phyloP scores from a whole-genome alignment of 2,888 invertebrate species.

The Mesochorus sp. region DNA sequence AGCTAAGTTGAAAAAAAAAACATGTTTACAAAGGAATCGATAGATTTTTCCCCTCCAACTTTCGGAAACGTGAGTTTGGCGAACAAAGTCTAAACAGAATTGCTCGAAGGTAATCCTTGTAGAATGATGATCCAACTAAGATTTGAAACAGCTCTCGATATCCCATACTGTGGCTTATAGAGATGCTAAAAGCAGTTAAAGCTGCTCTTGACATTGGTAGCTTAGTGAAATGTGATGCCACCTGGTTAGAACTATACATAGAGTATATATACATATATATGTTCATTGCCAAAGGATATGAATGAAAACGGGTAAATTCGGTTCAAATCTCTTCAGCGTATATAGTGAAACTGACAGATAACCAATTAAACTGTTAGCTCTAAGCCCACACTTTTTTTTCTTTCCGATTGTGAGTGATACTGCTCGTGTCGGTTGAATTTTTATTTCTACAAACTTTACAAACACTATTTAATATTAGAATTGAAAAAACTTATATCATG shows the following conservation, averaged over 20 bases:
- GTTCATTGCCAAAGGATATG: slow-evolving; percentile 12
- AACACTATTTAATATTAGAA: no score
- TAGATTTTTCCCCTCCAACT: background rate
- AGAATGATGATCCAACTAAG: slow-evolving; percentile 27
- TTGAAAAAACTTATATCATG: no score
- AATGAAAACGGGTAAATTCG: slow-evolving; percentile 2
- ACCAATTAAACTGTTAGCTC: slow-evolving; percentile 28
- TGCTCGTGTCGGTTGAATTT: slow-evolving; percentile 7
- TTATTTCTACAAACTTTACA: no score
- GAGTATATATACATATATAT: slow-evolving; percentile 35
- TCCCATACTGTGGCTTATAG: slow-evolving; percentile 10
- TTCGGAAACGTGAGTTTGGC: background rate
- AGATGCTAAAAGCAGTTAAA: slow-evolving; percentile 35
- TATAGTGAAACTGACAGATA: slow-evolving; percentile 56
- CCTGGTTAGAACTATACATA: slow-evolving; percentile 25
- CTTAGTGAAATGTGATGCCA: slow-evolving; percentile 43
- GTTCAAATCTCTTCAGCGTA: slow-evolving; percentile 7
- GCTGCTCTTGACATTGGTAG: slow-evolving; percentile 53
- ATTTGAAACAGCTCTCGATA: slow-evolving; percentile 21
- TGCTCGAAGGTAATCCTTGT: slow-evolving; percentile 17
- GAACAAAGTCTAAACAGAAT: background rate
- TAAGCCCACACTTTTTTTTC: background rate
- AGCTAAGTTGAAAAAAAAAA: no score
- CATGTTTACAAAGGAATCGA: no score
- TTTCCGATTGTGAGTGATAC: background rate